Evolutionary conservation across 2,113 vertebrate genomes (phyloP).

Genomic region (Corythoichthys haematopterus): DNA sequence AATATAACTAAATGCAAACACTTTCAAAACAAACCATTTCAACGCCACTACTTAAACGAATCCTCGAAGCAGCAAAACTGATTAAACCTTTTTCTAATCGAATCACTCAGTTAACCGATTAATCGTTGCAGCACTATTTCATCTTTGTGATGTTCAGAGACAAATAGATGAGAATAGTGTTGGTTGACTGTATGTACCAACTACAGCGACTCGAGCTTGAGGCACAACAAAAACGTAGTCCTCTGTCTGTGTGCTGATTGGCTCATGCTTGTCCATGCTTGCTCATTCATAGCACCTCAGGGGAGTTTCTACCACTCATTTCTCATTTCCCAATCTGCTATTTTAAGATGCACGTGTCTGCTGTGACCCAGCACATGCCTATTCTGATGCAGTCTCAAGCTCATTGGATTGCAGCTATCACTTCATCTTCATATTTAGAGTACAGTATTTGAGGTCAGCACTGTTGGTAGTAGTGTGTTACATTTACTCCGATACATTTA

Average conservation of each 20-base stretch:
- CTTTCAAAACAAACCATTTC: too few relatives aligned
- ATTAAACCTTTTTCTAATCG: too few relatives aligned
- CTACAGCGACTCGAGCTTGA: constrained; percentile 7
- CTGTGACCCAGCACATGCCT: constrained; percentile 48
- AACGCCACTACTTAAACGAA: too few relatives aligned
- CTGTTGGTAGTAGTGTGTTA: too few relatives aligned
- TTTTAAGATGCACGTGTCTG: constrained; percentile 55
- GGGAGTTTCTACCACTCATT: constrained; percentile 14
- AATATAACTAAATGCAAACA: too few relatives aligned
- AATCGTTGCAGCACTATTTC: too few relatives aligned
- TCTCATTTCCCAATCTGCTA: constrained; percentile 37
- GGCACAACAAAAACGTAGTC: constrained; percentile 9
- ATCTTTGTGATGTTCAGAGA: too few relatives aligned
- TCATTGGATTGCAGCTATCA: constrained; percentile 6
- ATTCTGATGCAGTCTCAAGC: constrained; percentile 44
- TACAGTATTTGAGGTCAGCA: background rate
- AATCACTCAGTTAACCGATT: too few relatives aligned
- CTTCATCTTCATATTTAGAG: background rate
- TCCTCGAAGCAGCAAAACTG: too few relatives aligned
- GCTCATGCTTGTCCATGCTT: constrained; percentile 34
- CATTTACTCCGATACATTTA: too few relatives aligned
- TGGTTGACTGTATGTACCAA: constrained; percentile 4
- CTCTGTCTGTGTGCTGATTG: constrained; percentile 1
- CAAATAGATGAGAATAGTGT: too few relatives aligned
- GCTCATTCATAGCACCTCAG: constrained; percentile 34